Conservation (phyloP, 2,888 invertebrate genomes). For the Cephus sareptanus region DNA sequence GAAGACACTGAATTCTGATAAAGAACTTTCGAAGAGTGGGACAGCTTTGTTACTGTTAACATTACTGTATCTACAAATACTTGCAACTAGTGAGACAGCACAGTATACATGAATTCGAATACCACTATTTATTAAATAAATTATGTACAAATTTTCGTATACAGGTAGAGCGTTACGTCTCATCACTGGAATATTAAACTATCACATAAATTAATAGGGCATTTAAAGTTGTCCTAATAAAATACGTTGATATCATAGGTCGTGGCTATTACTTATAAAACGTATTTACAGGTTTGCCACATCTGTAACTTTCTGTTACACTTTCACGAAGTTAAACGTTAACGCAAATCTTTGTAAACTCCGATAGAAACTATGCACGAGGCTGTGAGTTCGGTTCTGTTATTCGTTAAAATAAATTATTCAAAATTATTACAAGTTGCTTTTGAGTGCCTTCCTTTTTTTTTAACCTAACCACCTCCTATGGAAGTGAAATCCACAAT, state of each 20-base stretch:
- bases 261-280: constrained; percentile 48
- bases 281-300: constrained; percentile 38
- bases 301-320: constrained; percentile 31
- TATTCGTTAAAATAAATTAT: constrained; percentile 32
- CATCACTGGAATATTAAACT: constrained; percentile 50
- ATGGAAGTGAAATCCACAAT: constrained; percentile 46
- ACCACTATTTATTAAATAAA: constrained; percentile 62
- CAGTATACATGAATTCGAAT: not conserved
- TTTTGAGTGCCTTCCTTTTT: constrained; percentile 18
- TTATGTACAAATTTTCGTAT: constrained; percentile 58
- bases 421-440: constrained; percentile 27
- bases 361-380: constrained; percentile 6
- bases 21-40: too few relatives aligned
- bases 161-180: constrained; percentile 37
- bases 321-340: constrained; percentile 1
- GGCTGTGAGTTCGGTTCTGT: constrained; percentile 19
- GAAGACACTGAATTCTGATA: too few relatives aligned
- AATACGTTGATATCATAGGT: constrained; percentile 63
- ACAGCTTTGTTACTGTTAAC: too few relatives aligned
- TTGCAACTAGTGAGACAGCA: too few relatives aligned
- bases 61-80: too few relatives aligned
- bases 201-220: constrained; percentile 47
- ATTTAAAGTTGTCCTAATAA: constrained; percentile 53
- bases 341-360: constrained; percentile 15
- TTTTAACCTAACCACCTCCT: constrained; percentile 28